A percentile compares a stretch with the other conserved stretches of the same genome.
Conservation (phyloP, 30 jellyfish, hydroid and myxozoan species). For the Chironex yamaguchii region DNA sequence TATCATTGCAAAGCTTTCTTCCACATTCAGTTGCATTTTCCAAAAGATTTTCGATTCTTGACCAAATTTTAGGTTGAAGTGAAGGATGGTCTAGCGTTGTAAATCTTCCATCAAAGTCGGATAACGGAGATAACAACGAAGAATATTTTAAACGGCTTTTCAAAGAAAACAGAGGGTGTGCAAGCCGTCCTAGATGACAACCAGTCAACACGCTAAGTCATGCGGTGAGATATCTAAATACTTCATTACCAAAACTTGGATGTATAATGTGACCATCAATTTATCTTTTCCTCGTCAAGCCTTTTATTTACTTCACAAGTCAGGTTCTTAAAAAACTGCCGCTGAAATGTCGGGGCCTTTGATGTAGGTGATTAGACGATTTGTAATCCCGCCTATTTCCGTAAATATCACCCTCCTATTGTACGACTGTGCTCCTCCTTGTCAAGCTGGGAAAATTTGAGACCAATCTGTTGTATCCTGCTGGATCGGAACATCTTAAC, state of each 20-base stretch:
- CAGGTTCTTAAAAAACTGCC: background rate
- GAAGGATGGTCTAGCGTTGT: no score
- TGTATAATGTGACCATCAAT: background rate
- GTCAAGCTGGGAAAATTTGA: conserved; percentile 22
- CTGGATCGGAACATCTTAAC: conserved; percentile 41
- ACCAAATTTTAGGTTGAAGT: no score
- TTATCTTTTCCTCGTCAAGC: conserved; percentile 2
- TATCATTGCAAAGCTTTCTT: no score
- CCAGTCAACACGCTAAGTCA: background rate
- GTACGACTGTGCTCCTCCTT: conserved; percentile 29
- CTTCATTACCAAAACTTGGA: background rate
- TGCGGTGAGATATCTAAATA: background rate
- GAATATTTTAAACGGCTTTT: background rate
- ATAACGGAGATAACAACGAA: no score
- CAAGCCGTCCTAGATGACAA: background rate
- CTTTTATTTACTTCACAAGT: background rate
- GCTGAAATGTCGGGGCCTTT: background rate
- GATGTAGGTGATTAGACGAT: background rate
- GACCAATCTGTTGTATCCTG: background rate
- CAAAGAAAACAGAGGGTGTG: background rate
- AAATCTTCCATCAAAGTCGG: no score
- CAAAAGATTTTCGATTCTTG: no score
- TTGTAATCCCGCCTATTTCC: conserved; percentile 52
- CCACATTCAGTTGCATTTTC: no score
- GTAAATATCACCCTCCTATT: conserved; percentile 36